Conservation (phyloP, 30 jellyfish, hydroid and myxozoan genomes). For the Cassiopea andromeda region DNA sequence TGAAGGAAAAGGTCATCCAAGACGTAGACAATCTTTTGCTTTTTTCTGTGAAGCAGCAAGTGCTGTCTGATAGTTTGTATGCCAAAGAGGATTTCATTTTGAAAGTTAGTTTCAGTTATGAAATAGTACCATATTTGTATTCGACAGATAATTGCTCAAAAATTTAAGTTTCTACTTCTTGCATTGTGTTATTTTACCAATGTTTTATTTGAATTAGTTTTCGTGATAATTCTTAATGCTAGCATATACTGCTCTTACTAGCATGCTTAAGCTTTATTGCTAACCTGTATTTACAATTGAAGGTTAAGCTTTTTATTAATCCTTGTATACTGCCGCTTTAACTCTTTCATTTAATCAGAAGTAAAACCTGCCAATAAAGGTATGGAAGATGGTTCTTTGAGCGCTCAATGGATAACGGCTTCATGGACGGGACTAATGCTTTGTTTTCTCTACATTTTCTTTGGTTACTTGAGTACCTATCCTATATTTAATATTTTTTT, state of each 20-base stretch:
- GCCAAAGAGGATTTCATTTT: constrained; percentile 51
- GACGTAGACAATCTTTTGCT: constrained; percentile 42
- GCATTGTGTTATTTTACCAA: neutral
- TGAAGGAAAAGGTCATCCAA: neutral
- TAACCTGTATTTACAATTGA: too few species aligned
- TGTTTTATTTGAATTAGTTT: too few species aligned
- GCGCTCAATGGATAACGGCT: too few species aligned
- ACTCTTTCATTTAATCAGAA: too few species aligned
- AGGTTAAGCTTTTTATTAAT: too few species aligned
- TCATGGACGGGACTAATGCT: neutral
- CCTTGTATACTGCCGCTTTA: too few species aligned
- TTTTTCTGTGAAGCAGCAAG: constrained; percentile 72
- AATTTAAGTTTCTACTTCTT: neutral
- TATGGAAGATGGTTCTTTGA: too few species aligned
- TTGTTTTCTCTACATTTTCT: neutral
- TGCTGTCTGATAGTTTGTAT: constrained; percentile 56
- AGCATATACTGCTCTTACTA: too few species aligned
- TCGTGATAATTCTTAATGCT: too few species aligned
- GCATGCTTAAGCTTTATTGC: too few species aligned
- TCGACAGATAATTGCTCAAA: too few species aligned
- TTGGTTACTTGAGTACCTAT: neutral
- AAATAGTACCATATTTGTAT: neutral
- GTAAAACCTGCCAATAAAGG: too few species aligned
- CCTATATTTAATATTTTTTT: neutral
- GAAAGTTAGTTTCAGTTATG: constrained; percentile 39